Evolutionary conservation across 2,113 vertebrate genomes (phyloP), one percentile per base, ranked within the genome.

Genomic region (Hyaena hyaena): DNA sequence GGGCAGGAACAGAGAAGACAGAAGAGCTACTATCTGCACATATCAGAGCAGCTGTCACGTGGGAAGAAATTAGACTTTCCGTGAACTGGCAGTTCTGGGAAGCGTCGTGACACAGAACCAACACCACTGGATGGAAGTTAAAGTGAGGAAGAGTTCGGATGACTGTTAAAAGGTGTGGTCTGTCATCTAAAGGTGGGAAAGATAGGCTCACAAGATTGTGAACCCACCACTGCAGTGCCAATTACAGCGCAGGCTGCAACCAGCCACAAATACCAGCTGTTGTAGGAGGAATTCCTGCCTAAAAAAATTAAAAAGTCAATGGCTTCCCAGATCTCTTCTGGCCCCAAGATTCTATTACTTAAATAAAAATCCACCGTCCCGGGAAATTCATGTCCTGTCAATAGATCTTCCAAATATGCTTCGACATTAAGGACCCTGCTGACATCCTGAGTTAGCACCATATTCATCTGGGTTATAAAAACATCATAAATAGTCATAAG

Each of bases 221-320:
- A 90, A n/a, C n/a, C 63, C 28, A 63, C 63, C 39, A 53, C 24
- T 9, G 17, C 14, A 24, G 55, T 45, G 28, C 50, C 7, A 15
- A 31, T 89, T 69, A 82, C 17, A 85, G 48, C 33, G 15, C 11
- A 88, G 85, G 71, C 35, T 85, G n/a, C 0, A 23, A 76, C 82
- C 58, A 50, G 74, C 73, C 73, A 87, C 69, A 81, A 55, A 91
- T n/a, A 15, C 33, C 24, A n/a, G 35, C 11, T 55, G 26, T 71
- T 39, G 17, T 19, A 65, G 71, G 90, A 90, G 61, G 95, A 82
- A 94, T 89, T 63, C 55, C 85, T 82, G 3, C 65, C 88, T 84
- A 79, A 83, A 97, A 89, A 96, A 95, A 71, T 71, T 61, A 87
- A 87, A 81, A 97, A 48, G 45, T 23, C 66, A 61, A 10, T 48